Percentiles rank a stretch among this genome's conserved stretches.
These are phyloP conservation scores for Malacoraja senta DNA, from an alignment of 2,797 vertebrate genomes.

Conservation along the genomic window DNA sequence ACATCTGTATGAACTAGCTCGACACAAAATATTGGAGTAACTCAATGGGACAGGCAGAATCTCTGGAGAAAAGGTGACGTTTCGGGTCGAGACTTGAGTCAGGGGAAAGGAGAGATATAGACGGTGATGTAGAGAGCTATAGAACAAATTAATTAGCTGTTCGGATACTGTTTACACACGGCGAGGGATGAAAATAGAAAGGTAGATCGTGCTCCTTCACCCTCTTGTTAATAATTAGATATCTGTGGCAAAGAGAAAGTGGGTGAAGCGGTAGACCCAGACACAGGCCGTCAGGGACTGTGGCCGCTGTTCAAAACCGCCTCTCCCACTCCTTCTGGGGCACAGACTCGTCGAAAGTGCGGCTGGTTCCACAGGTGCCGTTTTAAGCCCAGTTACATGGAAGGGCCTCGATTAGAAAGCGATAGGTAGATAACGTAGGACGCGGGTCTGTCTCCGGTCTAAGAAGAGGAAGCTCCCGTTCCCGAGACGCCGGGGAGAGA, in stretches of 20 bases:
- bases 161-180: not conserved
- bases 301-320: not conserved
- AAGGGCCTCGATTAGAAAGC: not conserved
- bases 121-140: too few species aligned
- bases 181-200: not conserved
- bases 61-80: too few species aligned
- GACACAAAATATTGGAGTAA: too few species aligned
- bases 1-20: too few species aligned
- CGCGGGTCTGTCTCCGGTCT: not conserved
- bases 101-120: too few species aligned
- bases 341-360: not conserved
- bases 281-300: not conserved
- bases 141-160: too few species aligned
- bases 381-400: not conserved
- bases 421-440: too few species aligned
- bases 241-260: not conserved
- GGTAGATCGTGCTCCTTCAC: not conserved
- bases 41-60: too few species aligned
- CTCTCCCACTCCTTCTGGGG: too few species aligned
- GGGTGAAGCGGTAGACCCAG: too few species aligned
- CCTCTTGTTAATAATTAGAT: not conserved
- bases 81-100: too few species aligned
- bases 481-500: too few species aligned
- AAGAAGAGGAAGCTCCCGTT: not conserved
- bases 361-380: not conserved